Percentiles rank a stretch among this genome's conserved stretches.
Conservation (phyloP, 2,113 vertebrate genomes). For the Sarotherodon lohbergeri region DNA sequence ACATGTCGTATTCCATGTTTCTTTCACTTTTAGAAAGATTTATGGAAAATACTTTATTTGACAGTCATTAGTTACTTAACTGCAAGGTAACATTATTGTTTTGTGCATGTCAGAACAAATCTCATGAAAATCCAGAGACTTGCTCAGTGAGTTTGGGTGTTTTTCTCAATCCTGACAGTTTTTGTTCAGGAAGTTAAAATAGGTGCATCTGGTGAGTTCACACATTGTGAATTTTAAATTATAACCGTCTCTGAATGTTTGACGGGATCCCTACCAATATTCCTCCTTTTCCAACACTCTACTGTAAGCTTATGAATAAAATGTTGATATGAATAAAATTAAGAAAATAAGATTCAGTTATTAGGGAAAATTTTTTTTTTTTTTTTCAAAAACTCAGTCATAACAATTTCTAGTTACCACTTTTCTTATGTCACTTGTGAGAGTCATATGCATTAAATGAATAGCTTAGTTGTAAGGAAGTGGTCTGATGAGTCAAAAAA, state of each 20-base stretch:
- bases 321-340: not conserved
- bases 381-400: not conserved
- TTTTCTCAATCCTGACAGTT: not conserved
- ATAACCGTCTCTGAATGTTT: not conserved
- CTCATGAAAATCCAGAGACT: not conserved
- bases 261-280: not conserved
- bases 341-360: not conserved
- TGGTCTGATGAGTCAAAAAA: not conserved
- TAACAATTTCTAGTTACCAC: not conserved
- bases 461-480: not conserved
- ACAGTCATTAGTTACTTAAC: not conserved
- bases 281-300: not conserved
- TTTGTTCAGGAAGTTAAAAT: not conserved
- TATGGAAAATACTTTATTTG: not conserved
- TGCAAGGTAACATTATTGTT: not conserved
- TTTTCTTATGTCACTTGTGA: not conserved
- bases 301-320: not conserved
- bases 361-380: not conserved
- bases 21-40: not conserved
- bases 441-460: not conserved
- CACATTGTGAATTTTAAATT: not conserved
- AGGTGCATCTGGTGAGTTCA: not conserved
- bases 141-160: not conserved
- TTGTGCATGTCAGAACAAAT: not conserved
- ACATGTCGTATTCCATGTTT: not conserved